Base-by-base conservation (phyloP, 1,140 invertebrate genomes). In the Camponotus vicinus region DNA sequence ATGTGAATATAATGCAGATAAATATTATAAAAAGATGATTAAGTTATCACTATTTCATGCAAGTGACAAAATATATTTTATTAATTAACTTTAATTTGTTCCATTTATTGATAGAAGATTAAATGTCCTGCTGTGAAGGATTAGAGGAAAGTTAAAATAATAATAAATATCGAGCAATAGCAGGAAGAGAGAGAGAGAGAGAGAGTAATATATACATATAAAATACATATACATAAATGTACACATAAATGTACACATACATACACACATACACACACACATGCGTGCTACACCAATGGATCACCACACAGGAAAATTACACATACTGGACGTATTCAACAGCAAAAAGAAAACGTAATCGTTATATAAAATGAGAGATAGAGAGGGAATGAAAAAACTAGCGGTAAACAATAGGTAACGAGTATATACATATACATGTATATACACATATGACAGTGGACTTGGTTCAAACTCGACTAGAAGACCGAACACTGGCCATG, bases 401-500 rank as follows among this genome's bases (percentile, higher is more conserved):
- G 32, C 87, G 76, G 77, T 87, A 90, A 86, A 88, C 77, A 90
- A 78, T 88, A 45, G 13, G 40, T 55, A 77, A 78, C 71, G 55
- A 8, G 55, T 75, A 27, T 66, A 55, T 83, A 78, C 59, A 71
- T 63, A 40, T 82, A 57, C 27, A 85, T 82, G 45, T 82, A 86
- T 71, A 63, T 32, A 45, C 18, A 77, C 63, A 55, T 49, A 71
- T 78, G 37, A 71, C 71, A 66, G n/a, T 55, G 57, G 88, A 71
- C 45, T 86, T 70, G 69, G 61, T 69, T 87, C 45, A 84, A 79
- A 84, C 86, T 87, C 79, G 77, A 89, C 52, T 71, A 59, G 70
- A 86, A 84, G 90, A 92, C 85, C 87, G 90, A 93, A 84, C 87
- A 89, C 78, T 89, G 89, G 76, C 91, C 61, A 42, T 83, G 79